Evolutionary conservation across 2,888 invertebrate genomes (phyloP).

Genomic region (Thysanoteuthis rhombus): DNA sequence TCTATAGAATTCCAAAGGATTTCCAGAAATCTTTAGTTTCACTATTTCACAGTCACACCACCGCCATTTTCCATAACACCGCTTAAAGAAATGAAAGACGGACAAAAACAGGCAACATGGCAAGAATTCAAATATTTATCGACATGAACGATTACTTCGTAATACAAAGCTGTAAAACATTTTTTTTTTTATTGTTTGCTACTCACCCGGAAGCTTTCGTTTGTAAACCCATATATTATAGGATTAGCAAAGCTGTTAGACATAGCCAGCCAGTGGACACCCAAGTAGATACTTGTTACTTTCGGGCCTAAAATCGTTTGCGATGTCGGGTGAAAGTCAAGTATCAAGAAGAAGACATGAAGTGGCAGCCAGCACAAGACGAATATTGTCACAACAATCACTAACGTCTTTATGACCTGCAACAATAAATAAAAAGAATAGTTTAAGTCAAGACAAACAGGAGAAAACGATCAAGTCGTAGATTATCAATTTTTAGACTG

Average conservation of each 20-base stretch:
- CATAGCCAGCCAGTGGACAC: slow-evolving; percentile 66
- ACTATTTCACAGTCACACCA: too few species aligned
- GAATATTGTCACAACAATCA: slow-evolving; percentile 62
- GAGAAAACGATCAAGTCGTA: too few species aligned
- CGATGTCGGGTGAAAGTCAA: slow-evolving; percentile 54
- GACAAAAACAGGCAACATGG: too few species aligned
- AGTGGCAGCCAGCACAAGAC: slow-evolving; percentile 66
- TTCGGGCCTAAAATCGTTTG: slow-evolving; percentile 37
- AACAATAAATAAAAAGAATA: slow-evolving; percentile 29
- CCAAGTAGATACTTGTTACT: slow-evolving; percentile 54
- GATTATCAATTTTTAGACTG: too few species aligned
- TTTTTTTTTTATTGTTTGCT: too few species aligned
- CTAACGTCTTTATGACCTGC: slow-evolving; percentile 66
- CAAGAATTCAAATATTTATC: too few species aligned
- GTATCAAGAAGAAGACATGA: slow-evolving; percentile 60
- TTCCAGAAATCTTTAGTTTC: too few species aligned
- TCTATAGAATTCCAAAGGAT: too few species aligned
- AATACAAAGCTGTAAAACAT: too few species aligned
- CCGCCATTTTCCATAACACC: too few species aligned
- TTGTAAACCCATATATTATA: slow-evolving; percentile 66
- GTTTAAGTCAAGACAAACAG: neutral
- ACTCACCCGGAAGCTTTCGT: slow-evolving; percentile 66
- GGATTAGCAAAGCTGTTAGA: slow-evolving; percentile 66
- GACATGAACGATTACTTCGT: too few species aligned
- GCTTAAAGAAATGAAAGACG: too few species aligned